phyloP scores from a whole-genome alignment of 1,140 invertebrate species.

The Agrilus planipennis region DNA sequence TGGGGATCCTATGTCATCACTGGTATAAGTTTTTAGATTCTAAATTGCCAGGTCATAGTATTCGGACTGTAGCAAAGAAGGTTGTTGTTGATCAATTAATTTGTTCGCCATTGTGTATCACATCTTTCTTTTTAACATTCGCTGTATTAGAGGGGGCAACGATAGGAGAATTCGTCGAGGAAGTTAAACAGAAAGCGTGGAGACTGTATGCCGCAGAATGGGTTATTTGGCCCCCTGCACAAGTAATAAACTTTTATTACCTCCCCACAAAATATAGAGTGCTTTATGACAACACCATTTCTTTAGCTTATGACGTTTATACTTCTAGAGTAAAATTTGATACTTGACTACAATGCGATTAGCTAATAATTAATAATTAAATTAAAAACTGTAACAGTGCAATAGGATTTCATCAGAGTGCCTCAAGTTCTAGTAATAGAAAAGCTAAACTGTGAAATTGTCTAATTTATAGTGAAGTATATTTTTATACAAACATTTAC shows the following conservation, averaged over 20 bases:
- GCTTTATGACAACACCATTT: constrained; percentile 82
- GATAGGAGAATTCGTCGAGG: constrained; percentile 49
- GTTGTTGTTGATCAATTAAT: constrained; percentile 78
- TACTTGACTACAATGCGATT: too few relatives aligned
- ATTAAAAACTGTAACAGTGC: too few relatives aligned
- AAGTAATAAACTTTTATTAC: constrained; percentile 80
- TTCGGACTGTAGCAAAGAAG: constrained; percentile 67
- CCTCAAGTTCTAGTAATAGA: too few relatives aligned
- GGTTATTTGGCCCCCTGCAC: constrained; percentile 73
- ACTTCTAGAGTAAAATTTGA: constrained; percentile 55
- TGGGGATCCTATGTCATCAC: constrained; percentile 75
- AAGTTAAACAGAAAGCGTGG: constrained; percentile 67
- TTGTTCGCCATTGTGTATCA: constrained; percentile 74
- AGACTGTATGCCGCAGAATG: constrained; percentile 72
- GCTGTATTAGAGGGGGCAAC: constrained; percentile 57
- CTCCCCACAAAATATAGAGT: constrained; percentile 74
- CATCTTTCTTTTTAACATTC: constrained; percentile 68
- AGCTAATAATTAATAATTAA: too few relatives aligned
- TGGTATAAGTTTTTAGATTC: constrained; percentile 70
- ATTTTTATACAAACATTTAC: too few relatives aligned
- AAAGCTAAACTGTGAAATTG: too few relatives aligned
- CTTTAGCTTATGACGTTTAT: constrained; percentile 82
- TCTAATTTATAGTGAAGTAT: too few relatives aligned
- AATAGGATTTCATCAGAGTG: too few relatives aligned
- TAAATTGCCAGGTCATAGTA: constrained; percentile 52